A percentile compares a stretch with the other conserved stretches of the same genome.
Conservation (phyloP, 1,140 invertebrate species). For the Thalassaphorura encarpata region DNA sequence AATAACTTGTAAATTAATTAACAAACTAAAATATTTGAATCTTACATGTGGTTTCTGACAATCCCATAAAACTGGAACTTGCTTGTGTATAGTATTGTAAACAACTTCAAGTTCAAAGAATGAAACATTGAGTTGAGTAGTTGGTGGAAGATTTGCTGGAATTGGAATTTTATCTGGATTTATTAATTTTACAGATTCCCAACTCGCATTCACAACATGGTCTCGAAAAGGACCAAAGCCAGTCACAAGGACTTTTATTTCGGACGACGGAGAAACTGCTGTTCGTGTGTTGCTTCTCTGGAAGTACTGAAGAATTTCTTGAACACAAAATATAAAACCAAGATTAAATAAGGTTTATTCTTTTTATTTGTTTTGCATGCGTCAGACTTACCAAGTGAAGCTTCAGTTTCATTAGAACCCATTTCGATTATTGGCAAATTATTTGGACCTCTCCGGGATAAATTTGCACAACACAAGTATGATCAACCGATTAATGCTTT, state of each 20-base stretch:
- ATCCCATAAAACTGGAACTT: constrained; percentile 35
- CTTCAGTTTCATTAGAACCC: constrained; percentile 3
- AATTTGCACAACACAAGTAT: no score
- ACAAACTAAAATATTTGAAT: neutral
- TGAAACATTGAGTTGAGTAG: neutral
- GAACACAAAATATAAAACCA: neutral
- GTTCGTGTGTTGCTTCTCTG: neutral
- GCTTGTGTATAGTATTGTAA: constrained; percentile 35
- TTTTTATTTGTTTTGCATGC: neutral
- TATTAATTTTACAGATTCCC: constrained; percentile 38
- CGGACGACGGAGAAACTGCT: neutral
- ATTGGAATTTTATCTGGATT: constrained; percentile 26
- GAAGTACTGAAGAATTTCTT: constrained; percentile 2
- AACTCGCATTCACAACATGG: constrained; percentile 42
- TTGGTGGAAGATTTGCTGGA: constrained; percentile 11
- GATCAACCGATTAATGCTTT: no score
- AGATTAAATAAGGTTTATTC: neutral
- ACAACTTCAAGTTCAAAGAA: constrained; percentile 30
- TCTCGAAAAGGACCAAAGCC: constrained; percentile 44
- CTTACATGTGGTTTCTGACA: constrained; percentile 35
- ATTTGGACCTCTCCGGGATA: no score
- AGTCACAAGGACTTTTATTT: constrained; percentile 26
- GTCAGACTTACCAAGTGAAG: neutral
- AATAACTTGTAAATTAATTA: constrained; percentile 5
- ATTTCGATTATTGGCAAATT: neutral